Conservation (phyloP, 1,140 invertebrate species). For the Diplogasteroides magnus region DNA sequence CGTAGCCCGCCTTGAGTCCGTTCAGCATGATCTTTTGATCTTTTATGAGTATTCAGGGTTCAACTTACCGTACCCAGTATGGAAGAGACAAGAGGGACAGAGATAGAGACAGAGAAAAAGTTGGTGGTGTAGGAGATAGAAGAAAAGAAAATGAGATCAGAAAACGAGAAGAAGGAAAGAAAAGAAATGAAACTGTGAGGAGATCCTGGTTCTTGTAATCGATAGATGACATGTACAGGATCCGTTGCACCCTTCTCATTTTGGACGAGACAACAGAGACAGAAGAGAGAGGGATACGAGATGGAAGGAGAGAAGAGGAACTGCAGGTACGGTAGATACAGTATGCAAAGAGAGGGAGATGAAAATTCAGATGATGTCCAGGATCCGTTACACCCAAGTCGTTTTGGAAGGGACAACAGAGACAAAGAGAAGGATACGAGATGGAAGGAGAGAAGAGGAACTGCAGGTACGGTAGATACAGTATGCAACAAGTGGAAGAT, state of each 20-base stretch:
- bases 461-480: background rate
- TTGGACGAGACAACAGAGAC: background rate
- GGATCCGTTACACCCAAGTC: too few relatives aligned
- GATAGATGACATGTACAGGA: too few relatives aligned
- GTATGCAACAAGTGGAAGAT: too few relatives aligned
- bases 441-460: background rate
- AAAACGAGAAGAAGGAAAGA: background rate
- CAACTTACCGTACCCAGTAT: too few relatives aligned
- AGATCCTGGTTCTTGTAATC: too few relatives aligned
- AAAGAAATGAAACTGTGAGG: background rate
- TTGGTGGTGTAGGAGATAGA: background rate
- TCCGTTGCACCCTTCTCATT: too few relatives aligned
- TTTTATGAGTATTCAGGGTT: too few relatives aligned
- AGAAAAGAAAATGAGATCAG: background rate
- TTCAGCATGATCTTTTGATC: too few relatives aligned
- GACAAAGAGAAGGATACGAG: background rate
- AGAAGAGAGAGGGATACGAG: background rate
- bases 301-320: background rate
- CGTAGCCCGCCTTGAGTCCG: too few relatives aligned
- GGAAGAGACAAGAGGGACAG: background rate
- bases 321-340: background rate
- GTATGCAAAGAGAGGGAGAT: too few relatives aligned
- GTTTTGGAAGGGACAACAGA: background rate
- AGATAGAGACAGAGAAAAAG: background rate
- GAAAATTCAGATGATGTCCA: too few relatives aligned